Percentiles rank a stretch among this genome's conserved stretches.
Conservation (phyloP, 2,113 vertebrate genomes). For the Hemichromis elongatus region DNA sequence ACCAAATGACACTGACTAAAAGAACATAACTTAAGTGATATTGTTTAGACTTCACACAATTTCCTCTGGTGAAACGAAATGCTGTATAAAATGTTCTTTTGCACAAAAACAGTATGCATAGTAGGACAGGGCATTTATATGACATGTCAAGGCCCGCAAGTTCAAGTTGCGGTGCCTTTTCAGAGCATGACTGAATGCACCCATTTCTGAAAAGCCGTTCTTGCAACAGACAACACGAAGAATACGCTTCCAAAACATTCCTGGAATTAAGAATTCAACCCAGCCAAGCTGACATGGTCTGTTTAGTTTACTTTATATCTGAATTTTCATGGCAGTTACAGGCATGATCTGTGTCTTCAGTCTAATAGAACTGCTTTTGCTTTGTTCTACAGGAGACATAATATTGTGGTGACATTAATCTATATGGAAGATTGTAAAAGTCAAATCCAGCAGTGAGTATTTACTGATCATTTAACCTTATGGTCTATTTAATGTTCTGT, state of each 20-base stretch:
- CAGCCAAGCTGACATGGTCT: not conserved
- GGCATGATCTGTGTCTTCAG: not conserved
- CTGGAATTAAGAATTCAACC: not conserved
- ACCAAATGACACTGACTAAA: not conserved
- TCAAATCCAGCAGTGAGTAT: not conserved
- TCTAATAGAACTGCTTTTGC: not conserved
- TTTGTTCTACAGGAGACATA: not conserved
- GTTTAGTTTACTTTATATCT: not conserved
- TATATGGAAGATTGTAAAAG: not conserved
- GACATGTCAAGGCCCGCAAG: not conserved
- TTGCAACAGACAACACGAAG: not conserved
- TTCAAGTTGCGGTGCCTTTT: not conserved
- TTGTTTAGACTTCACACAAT: not conserved
- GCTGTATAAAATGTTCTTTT: fast-evolving
- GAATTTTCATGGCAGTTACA: not conserved
- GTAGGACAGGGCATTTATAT: not conserved
- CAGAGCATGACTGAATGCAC: not conserved
- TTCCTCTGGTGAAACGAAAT: not conserved
- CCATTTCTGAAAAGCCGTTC: not conserved
- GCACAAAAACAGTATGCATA: not conserved
- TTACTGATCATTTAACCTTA: not conserved
- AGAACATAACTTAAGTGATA: not conserved
- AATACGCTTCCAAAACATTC: not conserved
- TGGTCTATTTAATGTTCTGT: not conserved
- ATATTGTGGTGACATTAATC: not conserved